Evolutionary conservation across 2,888 invertebrate genomes (phyloP), one percentile per base, ranked within the genome.

Genomic region (Heteropelma amictum): DNA sequence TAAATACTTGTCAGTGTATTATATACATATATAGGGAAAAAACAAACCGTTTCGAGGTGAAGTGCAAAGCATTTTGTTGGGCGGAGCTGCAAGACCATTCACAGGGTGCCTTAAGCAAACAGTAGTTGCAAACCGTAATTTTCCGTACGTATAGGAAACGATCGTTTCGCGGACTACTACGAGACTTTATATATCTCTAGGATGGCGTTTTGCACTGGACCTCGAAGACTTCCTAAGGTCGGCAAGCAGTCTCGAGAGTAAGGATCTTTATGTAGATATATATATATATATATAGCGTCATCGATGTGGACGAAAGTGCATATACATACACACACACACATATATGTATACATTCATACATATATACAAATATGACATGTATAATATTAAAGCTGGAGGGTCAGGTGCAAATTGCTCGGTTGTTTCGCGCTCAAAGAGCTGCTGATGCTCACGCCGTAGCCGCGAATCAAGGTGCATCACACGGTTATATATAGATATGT

Each of bases 81-180:
- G 82, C 82, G 82, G 82, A 85, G 84, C 84, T 79, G 80, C 71
- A 45, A 53, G 71, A 69, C 74, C 80, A 79, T 79, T 80, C 79
- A 81, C 77, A 77, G 77, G 69, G 79, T 80, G 82, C 76, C 82
- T 81, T 87, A 87, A 87, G 85, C 87, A 87, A 87, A 87, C 86
- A 87, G 86, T 86, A 86, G 86, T 87, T 87, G 79, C 61, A 53
- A 64, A 65, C 76, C 76, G 75, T 78, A 75, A 79, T 78, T 76
- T 78, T 71, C 63, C 76, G 78, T 65, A 72, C 74, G 77, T 78
- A 75, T 72, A 77, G 71, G 77, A 77, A 77, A 68, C 68, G 71
- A 77, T 79, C 76, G 72, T 65, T 78, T 78, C 78, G 35, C 58
- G 76, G 65, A 49, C 65, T 67, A 67, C 74, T 38, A 72, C 61